A percentile compares a stretch with the other conserved stretches of the same genome.
Evolutionary conservation across 2,113 vertebrate species (phyloP).

Genomic region (Cyanocitta stelleri): DNA sequence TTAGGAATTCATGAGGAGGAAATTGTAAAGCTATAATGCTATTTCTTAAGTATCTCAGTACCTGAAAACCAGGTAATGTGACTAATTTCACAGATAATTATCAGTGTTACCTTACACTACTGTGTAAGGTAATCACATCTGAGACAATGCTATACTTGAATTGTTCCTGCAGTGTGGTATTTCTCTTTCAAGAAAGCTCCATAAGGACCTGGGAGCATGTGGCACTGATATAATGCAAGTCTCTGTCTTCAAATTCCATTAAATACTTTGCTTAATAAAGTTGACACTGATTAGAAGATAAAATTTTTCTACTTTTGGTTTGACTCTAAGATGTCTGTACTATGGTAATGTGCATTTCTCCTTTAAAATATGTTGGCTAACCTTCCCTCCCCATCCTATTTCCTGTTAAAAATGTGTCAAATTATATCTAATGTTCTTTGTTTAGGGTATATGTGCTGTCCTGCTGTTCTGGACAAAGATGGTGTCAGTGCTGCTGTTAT

Average conservation of each 20-base stretch:
- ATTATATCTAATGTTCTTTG: neutral
- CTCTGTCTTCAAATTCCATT: neutral
- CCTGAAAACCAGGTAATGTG: neutral
- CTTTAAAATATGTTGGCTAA: neutral
- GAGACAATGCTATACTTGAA: neutral
- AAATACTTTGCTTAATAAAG: neutral
- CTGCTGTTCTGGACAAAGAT: slow-evolving; percentile 94
- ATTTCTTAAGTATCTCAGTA: neutral
- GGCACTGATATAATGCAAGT: neutral
- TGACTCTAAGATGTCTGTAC: neutral
- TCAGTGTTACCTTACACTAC: neutral
- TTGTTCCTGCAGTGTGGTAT: neutral
- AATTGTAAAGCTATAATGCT: neutral
- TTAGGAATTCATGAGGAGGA: neutral
- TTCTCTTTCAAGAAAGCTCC: neutral
- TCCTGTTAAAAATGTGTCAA: neutral
- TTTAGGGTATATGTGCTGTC: slow-evolving; percentile 95
- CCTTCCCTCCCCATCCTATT: neutral
- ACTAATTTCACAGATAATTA: neutral
- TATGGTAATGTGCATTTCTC: neutral
- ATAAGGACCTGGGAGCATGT: neutral
- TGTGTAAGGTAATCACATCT: neutral
- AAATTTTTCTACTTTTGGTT: neutral
- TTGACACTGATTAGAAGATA: neutral
- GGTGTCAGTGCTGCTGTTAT: slow-evolving; percentile 94